Conservation (phyloP, 1,140 invertebrate species). For the Branchinecta lynchi region DNA sequence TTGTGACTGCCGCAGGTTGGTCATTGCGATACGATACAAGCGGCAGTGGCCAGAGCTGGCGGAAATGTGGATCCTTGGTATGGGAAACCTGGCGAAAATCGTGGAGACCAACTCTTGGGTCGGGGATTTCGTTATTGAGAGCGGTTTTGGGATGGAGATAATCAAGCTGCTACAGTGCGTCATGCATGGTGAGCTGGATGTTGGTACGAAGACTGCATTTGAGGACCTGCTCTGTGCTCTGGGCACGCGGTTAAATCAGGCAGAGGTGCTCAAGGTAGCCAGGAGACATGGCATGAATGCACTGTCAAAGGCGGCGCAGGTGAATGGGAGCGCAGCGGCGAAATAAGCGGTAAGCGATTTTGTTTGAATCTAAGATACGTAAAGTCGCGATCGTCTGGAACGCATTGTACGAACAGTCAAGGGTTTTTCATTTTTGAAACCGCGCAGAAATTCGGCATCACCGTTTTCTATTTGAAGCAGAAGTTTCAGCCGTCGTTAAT, state of each 20-base stretch:
- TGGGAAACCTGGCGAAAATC: slow-evolving; percentile 73
- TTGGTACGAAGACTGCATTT: slow-evolving; percentile 69
- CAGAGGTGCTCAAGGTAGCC: not conserved
- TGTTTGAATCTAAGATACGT: no score
- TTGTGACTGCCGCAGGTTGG: slow-evolving; percentile 49
- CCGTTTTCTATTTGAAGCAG: no score
- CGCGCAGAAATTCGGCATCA: no score
- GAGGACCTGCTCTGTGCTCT: slow-evolving; percentile 73
- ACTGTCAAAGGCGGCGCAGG: not conserved
- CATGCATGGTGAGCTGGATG: slow-evolving; percentile 56
- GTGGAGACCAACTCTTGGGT: slow-evolving; percentile 67
- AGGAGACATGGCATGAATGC: not conserved
- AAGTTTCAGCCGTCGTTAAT: no score
- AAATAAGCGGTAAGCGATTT: no score
- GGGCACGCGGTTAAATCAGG: slow-evolving; percentile 25
- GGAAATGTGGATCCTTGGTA: slow-evolving; percentile 81
- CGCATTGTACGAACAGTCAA: no score
- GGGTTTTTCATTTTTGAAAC: no score
- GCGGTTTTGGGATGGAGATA: slow-evolving; percentile 78
- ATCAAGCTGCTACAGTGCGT: slow-evolving; percentile 61
- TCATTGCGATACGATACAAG: slow-evolving; percentile 68
- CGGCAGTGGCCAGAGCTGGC: slow-evolving; percentile 71
- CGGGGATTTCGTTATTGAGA: slow-evolving; percentile 73
- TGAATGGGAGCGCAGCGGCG: not conserved
- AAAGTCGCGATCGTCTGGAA: no score